phyloP scores from a whole-genome alignment of 30 jellyfish, hydroid and myxozoan genomes.

The Sanderia malayensis region DNA sequence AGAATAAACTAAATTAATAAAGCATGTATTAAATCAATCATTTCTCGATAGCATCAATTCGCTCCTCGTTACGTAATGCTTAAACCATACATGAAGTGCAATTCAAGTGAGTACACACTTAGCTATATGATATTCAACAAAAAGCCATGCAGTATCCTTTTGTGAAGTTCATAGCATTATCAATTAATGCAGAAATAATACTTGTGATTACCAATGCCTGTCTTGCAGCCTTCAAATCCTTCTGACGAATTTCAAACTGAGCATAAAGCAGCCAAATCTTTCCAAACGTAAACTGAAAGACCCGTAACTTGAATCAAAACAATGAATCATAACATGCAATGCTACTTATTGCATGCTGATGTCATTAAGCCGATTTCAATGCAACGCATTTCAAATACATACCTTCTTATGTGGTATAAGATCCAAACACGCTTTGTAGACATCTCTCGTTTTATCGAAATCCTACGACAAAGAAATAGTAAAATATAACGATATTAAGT shows the following conservation, averaged over 20 bases:
- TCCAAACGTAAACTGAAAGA: conserved; percentile 84
- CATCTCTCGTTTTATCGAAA: conserved; percentile 79
- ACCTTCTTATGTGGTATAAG: conserved; percentile 98
- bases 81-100: too few relatives aligned
- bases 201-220: conserved; percentile 69
- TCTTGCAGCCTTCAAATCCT: conserved; percentile 76
- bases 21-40: conserved; percentile 75
- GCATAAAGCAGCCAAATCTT: conserved; percentile 94
- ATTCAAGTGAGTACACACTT: too few relatives aligned
- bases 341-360: too few relatives aligned
- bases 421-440: conserved; percentile 91
- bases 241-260: conserved; percentile 86
- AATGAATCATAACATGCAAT: neutral
- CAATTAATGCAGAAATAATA: neutral
- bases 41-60: too few relatives aligned
- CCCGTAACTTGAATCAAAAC: neutral
- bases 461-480: conserved; percentile 46
- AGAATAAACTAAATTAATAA: conserved; percentile 40
- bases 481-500: too few relatives aligned
- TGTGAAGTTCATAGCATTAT: too few relatives aligned
- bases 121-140: too few relatives aligned
- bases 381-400: neutral
- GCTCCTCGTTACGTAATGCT: too few relatives aligned
- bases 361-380: neutral
- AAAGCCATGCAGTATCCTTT: too few relatives aligned